A percentile compares a stretch with the other conserved stretches of the same genome.
phyloP scores from a whole-genome alignment of 1,140 invertebrate species.

The Apis cerana region DNA sequence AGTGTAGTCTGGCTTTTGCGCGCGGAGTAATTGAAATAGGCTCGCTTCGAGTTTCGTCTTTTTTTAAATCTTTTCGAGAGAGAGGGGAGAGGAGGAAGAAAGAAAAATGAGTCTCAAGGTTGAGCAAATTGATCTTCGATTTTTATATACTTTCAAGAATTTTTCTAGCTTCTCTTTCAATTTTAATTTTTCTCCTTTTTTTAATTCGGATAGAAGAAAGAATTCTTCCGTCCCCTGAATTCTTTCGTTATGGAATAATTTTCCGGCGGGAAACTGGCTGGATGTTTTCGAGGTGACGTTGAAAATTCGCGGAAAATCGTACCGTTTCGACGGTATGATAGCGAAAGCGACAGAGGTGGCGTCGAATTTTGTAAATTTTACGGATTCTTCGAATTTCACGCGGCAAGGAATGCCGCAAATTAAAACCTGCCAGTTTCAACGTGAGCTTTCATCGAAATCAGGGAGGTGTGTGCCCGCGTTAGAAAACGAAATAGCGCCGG shows the following conservation, averaged over 20 bases:
- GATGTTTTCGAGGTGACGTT: background rate
- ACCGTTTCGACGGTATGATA: background rate
- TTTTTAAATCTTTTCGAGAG: no score
- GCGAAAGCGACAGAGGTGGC: background rate
- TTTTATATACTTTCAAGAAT: background rate
- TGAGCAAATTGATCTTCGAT: no score
- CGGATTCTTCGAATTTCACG: constrained; percentile 11
- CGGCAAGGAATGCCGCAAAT: constrained; percentile 17
- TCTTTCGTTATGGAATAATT: background rate
- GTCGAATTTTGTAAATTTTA: constrained; percentile 24
- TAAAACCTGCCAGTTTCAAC: background rate
- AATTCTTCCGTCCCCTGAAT: background rate
- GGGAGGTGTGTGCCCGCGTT: background rate
- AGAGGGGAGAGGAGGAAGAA: no score
- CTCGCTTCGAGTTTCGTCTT: no score
- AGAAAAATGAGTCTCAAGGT: no score
- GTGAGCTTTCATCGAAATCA: background rate
- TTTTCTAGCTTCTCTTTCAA: no score
- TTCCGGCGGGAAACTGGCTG: background rate
- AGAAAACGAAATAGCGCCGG: background rate
- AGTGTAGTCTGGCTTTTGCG: background rate
- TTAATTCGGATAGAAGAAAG: background rate
- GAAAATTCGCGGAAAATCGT: background rate
- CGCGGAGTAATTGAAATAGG: no score
- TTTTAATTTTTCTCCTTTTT: no score